Conservation (phyloP, 2,113 vertebrate genomes). For the Saccopteryx bilineata region DNA sequence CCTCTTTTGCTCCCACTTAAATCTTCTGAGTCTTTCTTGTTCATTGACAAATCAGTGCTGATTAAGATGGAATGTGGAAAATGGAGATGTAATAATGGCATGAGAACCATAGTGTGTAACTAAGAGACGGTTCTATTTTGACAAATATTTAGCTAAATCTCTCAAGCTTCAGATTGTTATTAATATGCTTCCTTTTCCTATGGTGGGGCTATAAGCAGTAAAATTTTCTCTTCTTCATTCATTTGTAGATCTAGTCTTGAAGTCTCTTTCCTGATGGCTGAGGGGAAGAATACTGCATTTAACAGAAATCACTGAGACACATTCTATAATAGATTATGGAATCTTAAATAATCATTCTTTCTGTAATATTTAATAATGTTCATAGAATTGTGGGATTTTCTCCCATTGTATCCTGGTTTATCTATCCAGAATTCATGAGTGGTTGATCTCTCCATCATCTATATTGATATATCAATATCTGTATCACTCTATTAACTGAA, state of each 20-base stretch:
- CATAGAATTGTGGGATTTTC: not conserved
- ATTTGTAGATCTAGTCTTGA: not conserved
- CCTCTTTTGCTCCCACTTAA: not conserved
- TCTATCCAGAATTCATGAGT: not conserved
- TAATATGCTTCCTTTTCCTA: not conserved
- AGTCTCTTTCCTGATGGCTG: not conserved
- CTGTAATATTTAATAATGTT: not conserved
- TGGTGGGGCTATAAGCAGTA: not conserved
- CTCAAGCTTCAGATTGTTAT: not conserved
- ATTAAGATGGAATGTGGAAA: not conserved
- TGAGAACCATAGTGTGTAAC: not conserved
- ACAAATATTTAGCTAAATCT: not conserved
- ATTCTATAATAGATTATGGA: not conserved
- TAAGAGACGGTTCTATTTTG: not conserved
- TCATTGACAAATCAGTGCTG: not conserved
- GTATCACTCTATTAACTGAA: not conserved
- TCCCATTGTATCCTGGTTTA: not conserved
- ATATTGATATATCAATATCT: not conserved
- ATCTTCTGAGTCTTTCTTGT: not conserved
- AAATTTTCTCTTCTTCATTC: not conserved
- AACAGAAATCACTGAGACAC: not conserved
- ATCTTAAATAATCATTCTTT: not conserved
- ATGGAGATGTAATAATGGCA: not conserved
- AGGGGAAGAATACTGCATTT: not conserved
- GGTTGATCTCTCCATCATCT: not conserved